Evolutionary conservation across 2,888 invertebrate genomes (phyloP), one percentile per base, ranked within the genome.

Genomic region (Platycheirus albimanus): DNA sequence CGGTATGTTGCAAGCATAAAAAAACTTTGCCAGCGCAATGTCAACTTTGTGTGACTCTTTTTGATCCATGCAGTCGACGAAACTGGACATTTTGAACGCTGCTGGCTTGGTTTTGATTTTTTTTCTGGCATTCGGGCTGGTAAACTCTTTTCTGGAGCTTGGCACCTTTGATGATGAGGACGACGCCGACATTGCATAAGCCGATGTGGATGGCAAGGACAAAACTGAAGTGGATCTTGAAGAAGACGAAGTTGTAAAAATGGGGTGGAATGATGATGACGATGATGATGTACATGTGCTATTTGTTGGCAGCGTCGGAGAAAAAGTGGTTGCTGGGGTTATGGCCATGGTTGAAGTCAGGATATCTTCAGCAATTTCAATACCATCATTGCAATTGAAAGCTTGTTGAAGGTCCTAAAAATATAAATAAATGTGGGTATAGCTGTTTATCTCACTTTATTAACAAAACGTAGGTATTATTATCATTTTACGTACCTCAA

Each of bases 1-100:
- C 17, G 83, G 83, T 63, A 85, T 77, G 61, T 83, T 85, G 36
- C 85, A 85, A 13, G 78, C 85, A 76, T 75, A 85, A 58, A 83
- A 76, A 19, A 79, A 74, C 41, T 49, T 72, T 38, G 52, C 69
- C 28, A 85, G 49, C n/a, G 72, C 71, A 15, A 61, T 17, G 45
- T 83, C 72, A 19, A 71, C 56, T n/a, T 58, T 77, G n/a, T 28
- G 19, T 15, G 43, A 43, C 1, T 71, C 76, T 17, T 61, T 36
- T 49, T 45, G 33, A 45, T 56, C 38, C 11, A 41, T 71, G 17
- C 36, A 1, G 19, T 71, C 61, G n/a, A 41, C 33, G 10, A 43
- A 51, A 30, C 10, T 36, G 5, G 36, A 36, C 6, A 24, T 4
- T 24, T 24, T 24, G 3, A 24, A 3, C 6, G 24, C 3, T 24